A percentile compares a stretch with the other conserved stretches of the same genome.
phyloP scores from a whole-genome alignment of 2,113 vertebrate genomes.

The Casuarius casuarius region DNA sequence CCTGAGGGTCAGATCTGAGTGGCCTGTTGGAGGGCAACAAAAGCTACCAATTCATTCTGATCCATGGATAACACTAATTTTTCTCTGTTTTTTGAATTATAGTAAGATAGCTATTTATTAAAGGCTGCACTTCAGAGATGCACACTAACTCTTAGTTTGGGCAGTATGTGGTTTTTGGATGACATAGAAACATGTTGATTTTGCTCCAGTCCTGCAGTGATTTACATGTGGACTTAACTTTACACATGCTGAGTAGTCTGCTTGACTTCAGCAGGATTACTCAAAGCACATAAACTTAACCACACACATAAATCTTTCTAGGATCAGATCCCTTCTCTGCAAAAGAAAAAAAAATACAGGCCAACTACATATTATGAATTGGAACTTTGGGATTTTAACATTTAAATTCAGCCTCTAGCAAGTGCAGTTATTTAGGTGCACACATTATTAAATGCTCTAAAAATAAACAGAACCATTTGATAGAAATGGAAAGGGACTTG shows the following conservation, averaged over 20 bases:
- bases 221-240: neutral
- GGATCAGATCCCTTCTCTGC: neutral
- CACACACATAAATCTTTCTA: neutral
- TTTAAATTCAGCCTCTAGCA: neutral
- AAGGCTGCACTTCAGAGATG: neutral
- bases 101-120: neutral
- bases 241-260: neutral
- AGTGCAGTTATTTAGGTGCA: neutral
- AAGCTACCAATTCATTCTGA: neutral
- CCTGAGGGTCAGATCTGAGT: neutral
- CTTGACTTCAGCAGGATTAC: neutral
- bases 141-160: neutral
- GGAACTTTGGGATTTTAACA: neutral
- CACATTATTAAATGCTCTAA: neutral
- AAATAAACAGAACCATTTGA: neutral
- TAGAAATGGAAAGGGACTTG: neutral
- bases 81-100: neutral
- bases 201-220: neutral
- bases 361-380: neutral
- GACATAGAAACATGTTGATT: neutral
- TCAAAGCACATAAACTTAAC: neutral
- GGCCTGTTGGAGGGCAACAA: neutral
- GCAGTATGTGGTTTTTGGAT: neutral
- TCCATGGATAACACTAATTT: neutral
- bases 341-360: neutral